These are phyloP conservation scores for Platorchestia sp. DNA, from an alignment of 1,140 invertebrate species.

Conservation along the genomic window DNA sequence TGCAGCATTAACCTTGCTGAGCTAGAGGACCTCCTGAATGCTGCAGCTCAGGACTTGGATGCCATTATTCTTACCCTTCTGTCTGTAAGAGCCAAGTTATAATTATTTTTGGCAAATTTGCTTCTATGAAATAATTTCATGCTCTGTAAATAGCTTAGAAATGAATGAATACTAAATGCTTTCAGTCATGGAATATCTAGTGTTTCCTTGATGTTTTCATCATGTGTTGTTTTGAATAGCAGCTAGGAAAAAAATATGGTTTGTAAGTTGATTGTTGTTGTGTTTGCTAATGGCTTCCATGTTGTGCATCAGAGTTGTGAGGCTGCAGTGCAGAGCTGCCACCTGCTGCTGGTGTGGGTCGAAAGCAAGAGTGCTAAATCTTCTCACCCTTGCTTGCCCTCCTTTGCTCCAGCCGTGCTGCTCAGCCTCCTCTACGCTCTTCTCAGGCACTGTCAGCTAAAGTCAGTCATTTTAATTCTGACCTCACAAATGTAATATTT, in stretches of 20 bases:
- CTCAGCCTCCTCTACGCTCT: neutral
- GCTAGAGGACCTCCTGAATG: neutral
- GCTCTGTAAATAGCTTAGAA: neutral
- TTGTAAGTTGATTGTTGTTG: neutral
- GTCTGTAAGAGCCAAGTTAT: neutral
- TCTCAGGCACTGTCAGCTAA: neutral
- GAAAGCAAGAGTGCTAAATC: neutral
- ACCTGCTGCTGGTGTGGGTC: neutral
- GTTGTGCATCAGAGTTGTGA: neutral
- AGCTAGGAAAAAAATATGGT: too few relatives aligned
- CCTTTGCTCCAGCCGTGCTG: neutral
- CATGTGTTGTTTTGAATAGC: neutral
- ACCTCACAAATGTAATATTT: neutral
- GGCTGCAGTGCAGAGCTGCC: neutral
- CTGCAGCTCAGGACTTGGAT: neutral
- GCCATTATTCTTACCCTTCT: neutral
- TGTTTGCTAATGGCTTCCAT: neutral
- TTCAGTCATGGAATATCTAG: too few relatives aligned
- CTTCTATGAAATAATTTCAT: neutral
- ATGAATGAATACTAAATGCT: neutral
- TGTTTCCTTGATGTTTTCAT: neutral
- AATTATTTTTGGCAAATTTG: neutral
- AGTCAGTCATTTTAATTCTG: neutral
- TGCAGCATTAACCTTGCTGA: neutral
- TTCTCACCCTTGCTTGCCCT: neutral